phyloP scores from a whole-genome alignment of 2,888 invertebrate species.

The Sericinus montela region DNA sequence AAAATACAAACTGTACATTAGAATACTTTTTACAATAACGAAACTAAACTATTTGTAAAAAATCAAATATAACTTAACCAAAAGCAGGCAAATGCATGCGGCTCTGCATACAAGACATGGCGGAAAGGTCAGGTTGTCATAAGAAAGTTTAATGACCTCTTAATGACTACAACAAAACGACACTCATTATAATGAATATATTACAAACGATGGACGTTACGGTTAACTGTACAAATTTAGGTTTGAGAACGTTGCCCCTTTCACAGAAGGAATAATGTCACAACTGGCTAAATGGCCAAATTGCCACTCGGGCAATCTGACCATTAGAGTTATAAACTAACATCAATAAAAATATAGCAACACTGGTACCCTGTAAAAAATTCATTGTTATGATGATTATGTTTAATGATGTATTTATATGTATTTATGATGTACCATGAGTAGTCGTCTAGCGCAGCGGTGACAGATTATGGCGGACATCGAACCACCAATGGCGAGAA shows the following conservation, averaged over 20 bases:
- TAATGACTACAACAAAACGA: conserved; percentile 82
- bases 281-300: conserved; percentile 82
- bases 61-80: conserved; percentile 79
- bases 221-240: conserved; percentile 72
- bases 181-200: conserved; percentile 82
- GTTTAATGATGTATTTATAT: conserved; percentile 28
- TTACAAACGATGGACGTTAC: conserved; percentile 79
- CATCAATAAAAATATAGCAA: conserved; percentile 55
- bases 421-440: conserved; percentile 50
- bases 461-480: conserved; percentile 37
- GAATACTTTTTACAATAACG: conserved; percentile 71
- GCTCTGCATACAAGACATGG: conserved; percentile 82
- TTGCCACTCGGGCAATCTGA: conserved; percentile 64
- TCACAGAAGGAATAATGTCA: conserved; percentile 93
- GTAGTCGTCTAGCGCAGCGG: conserved; percentile 65
- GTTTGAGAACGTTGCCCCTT: conserved; percentile 89
- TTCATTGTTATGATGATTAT: conserved; percentile 70
- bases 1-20: conserved; percentile 76
- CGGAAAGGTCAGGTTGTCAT: conserved; percentile 84
- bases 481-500: conserved; percentile 53
- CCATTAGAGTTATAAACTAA: conserved; percentile 66
- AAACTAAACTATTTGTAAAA: conserved; percentile 78
- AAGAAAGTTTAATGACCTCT: conserved; percentile 79
- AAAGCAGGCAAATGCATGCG: conserved; percentile 87
- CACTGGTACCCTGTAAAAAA: conserved; percentile 78